A percentile compares a stretch with the other conserved stretches of the same genome.
These are phyloP conservation scores for Parazoanthus darwini DNA, from an alignment of 92 coral and sea anemone genomes.

Conservation along the genomic window DNA sequence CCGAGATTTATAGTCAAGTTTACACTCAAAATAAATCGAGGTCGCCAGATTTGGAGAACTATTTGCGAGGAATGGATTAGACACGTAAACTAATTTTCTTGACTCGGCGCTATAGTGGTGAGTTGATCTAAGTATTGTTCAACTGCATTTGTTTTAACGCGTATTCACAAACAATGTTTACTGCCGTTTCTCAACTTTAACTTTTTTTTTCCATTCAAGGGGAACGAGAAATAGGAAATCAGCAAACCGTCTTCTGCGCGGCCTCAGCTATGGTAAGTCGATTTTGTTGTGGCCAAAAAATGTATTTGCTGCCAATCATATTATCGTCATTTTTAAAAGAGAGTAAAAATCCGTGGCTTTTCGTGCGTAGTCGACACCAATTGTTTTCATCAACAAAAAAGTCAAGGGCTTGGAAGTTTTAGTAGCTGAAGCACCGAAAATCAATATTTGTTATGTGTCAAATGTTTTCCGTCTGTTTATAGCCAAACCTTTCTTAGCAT, in stretches of 20 bases:
- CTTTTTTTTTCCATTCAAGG: background rate
- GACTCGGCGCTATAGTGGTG: background rate
- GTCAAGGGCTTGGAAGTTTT: background rate
- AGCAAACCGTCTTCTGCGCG: background rate
- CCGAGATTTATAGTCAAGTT: background rate
- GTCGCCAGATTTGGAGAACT: background rate
- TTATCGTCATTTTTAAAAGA: background rate
- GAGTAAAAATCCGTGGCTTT: background rate
- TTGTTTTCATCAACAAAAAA: background rate
- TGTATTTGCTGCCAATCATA: background rate
- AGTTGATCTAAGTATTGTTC: background rate
- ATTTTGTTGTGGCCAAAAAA: background rate
- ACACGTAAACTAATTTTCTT: background rate
- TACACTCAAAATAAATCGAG: background rate
- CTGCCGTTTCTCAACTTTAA: background rate
- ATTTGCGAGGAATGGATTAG: background rate
- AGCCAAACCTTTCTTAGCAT: background rate
- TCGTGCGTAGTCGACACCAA: background rate
- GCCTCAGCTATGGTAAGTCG: constrained; percentile 1
- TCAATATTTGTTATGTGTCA: background rate
- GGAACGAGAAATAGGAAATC: too few species aligned
- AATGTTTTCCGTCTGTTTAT: background rate
- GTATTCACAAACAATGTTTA: background rate
- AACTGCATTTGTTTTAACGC: background rate
- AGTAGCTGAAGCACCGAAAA: background rate